Conservation (phyloP, 2,888 invertebrate species). For the Ypsolopha scabrella region DNA sequence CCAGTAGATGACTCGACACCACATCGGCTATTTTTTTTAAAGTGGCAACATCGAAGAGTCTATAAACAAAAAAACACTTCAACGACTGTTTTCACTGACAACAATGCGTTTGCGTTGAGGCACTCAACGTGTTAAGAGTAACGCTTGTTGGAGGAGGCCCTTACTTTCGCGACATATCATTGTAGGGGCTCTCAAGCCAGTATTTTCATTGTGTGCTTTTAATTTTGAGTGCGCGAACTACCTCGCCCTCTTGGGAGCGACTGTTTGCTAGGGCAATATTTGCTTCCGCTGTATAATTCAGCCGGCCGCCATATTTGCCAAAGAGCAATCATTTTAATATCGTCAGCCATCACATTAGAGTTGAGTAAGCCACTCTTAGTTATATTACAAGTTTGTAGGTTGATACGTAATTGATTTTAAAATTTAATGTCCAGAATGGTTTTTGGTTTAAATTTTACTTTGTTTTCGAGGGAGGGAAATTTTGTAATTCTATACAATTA, state of each 20-base stretch:
- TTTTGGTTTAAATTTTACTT: no score
- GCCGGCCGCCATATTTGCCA: conserved; percentile 73
- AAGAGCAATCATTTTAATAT: conserved; percentile 76
- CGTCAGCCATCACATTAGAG: conserved; percentile 67
- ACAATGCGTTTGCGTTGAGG: conserved; percentile 53
- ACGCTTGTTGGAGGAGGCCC: conserved; percentile 43
- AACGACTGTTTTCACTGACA: conserved; percentile 65
- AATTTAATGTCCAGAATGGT: conserved; percentile 26
- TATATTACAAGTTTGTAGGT: conserved; percentile 30
- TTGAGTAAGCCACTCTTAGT: conserved; percentile 32
- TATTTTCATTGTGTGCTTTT: conserved; percentile 75
- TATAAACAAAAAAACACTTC: conserved; percentile 69
- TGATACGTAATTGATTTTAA: conserved; percentile 50
- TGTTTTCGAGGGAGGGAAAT: no score
- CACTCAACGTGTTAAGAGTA: conserved; percentile 55
- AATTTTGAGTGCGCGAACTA: conserved; percentile 76
- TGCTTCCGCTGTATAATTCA: conserved; percentile 74
- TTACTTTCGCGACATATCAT: conserved; percentile 66
- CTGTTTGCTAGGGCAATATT: conserved; percentile 73
- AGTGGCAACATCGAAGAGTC: conserved; percentile 66
- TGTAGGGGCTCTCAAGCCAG: conserved; percentile 56
- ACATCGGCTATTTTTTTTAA: conserved; percentile 60
- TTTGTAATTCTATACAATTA: no score
- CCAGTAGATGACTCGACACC: conserved; percentile 53
- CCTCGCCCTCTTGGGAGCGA: conserved; percentile 68